phyloP scores from a whole-genome alignment of 2,797 vertebrate species.

The Antrozous pallidus region DNA sequence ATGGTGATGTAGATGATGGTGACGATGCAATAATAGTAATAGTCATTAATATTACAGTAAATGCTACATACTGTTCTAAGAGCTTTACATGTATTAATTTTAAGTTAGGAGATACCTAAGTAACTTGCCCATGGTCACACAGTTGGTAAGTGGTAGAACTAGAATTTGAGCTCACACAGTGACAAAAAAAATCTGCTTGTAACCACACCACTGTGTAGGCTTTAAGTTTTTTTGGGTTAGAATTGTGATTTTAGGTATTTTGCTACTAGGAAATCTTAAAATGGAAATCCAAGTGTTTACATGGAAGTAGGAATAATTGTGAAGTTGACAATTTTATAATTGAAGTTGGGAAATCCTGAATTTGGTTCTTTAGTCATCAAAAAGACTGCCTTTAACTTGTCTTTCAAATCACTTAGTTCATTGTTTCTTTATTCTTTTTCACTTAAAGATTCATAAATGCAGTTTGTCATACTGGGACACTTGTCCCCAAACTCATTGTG shows the following conservation, averaged over 20 bases:
- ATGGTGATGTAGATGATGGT: neutral
- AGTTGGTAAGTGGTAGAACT: neutral
- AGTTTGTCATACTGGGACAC: neutral
- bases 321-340: neutral
- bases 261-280: slow-evolving; percentile 9
- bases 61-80: neutral
- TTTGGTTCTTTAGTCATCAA: neutral
- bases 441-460: neutral
- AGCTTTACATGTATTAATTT: neutral
- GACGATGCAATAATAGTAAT: neutral
- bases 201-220: neutral
- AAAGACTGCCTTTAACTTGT: neutral
- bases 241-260: neutral
- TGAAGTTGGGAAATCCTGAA: slow-evolving; percentile 9
- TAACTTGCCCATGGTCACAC: neutral
- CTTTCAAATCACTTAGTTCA: neutral
- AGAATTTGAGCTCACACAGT: neutral
- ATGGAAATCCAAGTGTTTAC: neutral
- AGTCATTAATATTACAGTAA: neutral
- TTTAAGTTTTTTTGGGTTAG: slow-evolving; percentile 9
- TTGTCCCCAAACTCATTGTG: neutral
- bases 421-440: slow-evolving; percentile 12
- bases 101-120: neutral
- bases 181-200: neutral
- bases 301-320: neutral